These are phyloP conservation scores for Cydia fagiglandana DNA, from an alignment of 1,140 invertebrate species.

Conservation along the genomic window DNA sequence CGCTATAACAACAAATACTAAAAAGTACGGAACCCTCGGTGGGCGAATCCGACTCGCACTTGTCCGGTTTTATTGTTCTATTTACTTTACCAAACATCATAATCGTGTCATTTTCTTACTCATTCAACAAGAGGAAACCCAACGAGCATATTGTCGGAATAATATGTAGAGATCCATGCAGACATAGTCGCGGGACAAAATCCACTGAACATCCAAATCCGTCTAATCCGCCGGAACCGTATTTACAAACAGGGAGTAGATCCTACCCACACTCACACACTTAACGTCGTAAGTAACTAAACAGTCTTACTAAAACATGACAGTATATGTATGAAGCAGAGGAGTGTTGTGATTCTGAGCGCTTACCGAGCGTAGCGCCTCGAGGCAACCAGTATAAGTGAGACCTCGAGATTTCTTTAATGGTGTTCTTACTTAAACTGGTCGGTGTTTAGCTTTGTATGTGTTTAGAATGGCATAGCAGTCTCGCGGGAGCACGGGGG, in stretches of 20 bases:
- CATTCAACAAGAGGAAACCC: no score
- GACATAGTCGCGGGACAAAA: constrained; percentile 9
- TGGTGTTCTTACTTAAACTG: not conserved
- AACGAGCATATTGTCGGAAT: no score
- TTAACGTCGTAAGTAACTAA: not conserved
- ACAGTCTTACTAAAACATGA: not conserved
- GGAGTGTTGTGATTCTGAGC: not conserved
- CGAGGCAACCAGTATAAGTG: not conserved
- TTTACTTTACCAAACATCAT: no score
- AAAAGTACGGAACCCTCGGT: no score
- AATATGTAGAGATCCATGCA: not conserved
- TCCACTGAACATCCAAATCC: constrained; percentile 6
- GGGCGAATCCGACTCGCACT: no score
- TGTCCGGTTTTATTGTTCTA: no score
- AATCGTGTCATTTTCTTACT: no score
- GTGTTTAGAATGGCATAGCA: not conserved
- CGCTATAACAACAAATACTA: no score
- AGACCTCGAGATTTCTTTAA: not conserved
- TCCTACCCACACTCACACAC: not conserved
- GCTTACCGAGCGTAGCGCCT: not conserved
- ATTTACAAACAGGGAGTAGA: constrained; percentile 10
- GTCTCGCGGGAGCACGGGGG: constrained; percentile 17
- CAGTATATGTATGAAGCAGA: not conserved
- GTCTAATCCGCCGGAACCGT: not conserved
- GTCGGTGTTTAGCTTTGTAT: not conserved